Conservation (phyloP, 2,888 invertebrate genomes). For the Dolichopus griseipennis region DNA sequence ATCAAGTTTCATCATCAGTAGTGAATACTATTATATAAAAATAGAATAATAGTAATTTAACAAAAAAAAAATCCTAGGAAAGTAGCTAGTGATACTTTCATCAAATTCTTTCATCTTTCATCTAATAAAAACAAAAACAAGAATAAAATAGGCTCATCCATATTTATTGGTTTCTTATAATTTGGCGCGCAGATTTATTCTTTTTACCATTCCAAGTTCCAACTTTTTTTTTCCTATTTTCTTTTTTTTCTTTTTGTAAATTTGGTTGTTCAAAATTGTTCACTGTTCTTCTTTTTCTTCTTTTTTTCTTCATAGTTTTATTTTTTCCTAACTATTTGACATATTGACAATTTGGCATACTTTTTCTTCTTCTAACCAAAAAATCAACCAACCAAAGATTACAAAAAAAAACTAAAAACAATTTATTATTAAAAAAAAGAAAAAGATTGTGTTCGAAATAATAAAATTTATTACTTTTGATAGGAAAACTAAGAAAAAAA, state of each 20-base stretch:
- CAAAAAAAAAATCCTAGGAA: background rate
- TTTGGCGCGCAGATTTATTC: background rate
- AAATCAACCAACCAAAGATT: background rate
- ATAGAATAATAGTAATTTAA: too few species aligned
- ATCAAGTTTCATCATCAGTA: background rate
- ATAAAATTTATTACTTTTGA: background rate
- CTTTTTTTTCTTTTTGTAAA: background rate
- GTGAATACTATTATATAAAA: background rate
- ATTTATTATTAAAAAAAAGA: too few species aligned
- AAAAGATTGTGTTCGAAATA: background rate
- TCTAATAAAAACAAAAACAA: too few species aligned
- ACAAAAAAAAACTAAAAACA: background rate
- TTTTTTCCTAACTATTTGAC: background rate
- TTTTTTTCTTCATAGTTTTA: background rate
- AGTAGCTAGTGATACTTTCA: background rate
- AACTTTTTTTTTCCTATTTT: too few species aligned
- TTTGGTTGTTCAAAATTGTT: too few species aligned
- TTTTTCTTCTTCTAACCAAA: background rate
- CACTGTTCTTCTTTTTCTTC: too few species aligned
- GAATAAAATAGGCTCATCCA: slow-evolving; percentile 4
- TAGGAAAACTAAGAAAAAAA: background rate
- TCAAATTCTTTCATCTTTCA: background rate
- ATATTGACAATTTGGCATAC: slow-evolving; percentile 6
- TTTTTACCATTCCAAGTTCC: too few species aligned
- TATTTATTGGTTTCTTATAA: background rate